phyloP scores from a whole-genome alignment of 2,113 vertebrate species.

The Etia nguti region DNA sequence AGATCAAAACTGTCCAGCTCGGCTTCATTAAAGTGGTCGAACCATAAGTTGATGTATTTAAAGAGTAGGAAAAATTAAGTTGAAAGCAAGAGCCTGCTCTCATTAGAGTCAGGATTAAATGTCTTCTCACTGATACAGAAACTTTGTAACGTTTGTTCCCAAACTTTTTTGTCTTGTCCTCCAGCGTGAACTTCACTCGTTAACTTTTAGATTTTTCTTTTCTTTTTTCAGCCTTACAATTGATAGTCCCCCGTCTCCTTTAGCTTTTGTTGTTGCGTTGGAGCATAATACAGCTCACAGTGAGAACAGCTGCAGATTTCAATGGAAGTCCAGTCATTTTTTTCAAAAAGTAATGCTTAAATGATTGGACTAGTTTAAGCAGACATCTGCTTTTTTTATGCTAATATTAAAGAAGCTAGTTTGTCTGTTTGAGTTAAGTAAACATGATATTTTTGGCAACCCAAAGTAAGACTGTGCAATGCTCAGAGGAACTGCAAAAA shows the following conservation, averaged over 20 bases:
- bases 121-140: background rate
- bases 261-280: background rate
- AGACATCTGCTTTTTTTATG: background rate
- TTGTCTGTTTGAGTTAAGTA: background rate
- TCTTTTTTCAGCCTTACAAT: background rate
- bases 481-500: background rate
- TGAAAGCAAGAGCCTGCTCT: background rate
- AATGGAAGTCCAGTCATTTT: background rate
- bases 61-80: background rate
- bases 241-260: background rate
- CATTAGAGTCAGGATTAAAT: background rate
- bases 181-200: background rate
- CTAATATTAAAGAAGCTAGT: background rate
- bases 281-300: background rate
- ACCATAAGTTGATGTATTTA: background rate
- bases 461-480: background rate
- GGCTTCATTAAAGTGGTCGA: background rate
- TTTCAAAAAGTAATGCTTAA: background rate
- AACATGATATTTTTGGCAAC: background rate
- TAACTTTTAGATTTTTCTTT: background rate
- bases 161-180: background rate
- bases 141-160: background rate
- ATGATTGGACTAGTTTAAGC: background rate
- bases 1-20: background rate
- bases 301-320: background rate